These are phyloP conservation scores for Seriola rivoliana DNA, from an alignment of 2,113 vertebrate species.

Conservation along the genomic window DNA sequence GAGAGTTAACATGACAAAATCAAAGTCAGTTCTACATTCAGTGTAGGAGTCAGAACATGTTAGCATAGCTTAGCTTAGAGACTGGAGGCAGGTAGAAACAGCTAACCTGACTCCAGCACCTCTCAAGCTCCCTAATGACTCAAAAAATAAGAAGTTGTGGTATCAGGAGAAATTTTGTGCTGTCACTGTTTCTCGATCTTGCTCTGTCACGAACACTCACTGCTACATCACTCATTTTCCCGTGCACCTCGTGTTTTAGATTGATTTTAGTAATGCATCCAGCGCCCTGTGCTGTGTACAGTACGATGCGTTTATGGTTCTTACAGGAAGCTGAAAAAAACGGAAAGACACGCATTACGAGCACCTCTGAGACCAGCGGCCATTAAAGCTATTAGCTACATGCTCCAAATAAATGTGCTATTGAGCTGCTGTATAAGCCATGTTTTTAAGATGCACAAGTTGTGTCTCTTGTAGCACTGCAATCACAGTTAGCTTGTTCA, in stretches of 20 bases:
- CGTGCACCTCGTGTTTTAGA: background rate
- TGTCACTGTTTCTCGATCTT: background rate
- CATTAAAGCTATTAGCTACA: slow-evolving; percentile 49
- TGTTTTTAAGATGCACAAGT: slow-evolving; percentile 6
- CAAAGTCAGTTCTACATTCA: no score
- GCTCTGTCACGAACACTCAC: no score
- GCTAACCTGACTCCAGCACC: no score
- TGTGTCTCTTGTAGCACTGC: background rate
- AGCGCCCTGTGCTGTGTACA: background rate
- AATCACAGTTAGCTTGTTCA: background rate
- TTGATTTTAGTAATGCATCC: slow-evolving; percentile 4
- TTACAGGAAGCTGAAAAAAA: slow-evolving; percentile 48
- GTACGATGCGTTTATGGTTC: slow-evolving; percentile 2
- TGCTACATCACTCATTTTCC: background rate
- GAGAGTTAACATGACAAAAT: no score
- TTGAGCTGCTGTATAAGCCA: background rate
- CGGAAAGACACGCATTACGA: slow-evolving; percentile 25
- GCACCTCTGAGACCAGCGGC: slow-evolving; percentile 15
- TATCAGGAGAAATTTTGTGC: no score
- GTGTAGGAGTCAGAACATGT: no score
- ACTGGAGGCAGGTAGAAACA: no score
- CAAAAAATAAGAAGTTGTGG: no score
- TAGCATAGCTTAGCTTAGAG: background rate
- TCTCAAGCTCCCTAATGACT: no score
- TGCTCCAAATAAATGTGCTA: background rate